Conservation (phyloP, 2,113 vertebrate species). For the Diphyllodes magnificus region DNA sequence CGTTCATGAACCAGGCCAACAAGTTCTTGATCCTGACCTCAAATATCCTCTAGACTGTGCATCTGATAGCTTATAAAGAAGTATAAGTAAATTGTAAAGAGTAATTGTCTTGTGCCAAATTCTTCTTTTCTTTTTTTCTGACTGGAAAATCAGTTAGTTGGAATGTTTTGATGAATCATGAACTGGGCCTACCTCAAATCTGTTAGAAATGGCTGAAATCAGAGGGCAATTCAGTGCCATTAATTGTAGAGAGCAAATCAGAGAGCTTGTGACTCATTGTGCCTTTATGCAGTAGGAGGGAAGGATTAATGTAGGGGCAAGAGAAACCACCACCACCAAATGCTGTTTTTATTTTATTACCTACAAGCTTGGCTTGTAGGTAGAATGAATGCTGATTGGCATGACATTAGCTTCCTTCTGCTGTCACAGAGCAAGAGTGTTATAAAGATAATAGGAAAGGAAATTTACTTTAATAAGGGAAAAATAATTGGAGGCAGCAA, state of each 20-base stretch:
- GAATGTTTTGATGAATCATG: not conserved
- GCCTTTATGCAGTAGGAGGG: not conserved
- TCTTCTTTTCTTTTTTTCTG: not conserved
- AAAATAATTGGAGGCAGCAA: not conserved
- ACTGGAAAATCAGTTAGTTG: not conserved
- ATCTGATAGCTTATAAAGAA: not conserved
- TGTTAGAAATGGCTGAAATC: not conserved
- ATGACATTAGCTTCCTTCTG: not conserved
- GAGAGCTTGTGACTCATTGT: not conserved
- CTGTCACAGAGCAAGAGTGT: not conserved
- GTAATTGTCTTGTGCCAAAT: not conserved
- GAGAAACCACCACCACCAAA: not conserved
- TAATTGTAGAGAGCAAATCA: not conserved
- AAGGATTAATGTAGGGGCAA: not conserved
- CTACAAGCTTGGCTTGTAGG: not conserved
- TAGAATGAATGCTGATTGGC: not conserved
- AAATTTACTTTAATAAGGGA: not conserved
- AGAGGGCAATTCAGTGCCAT: not conserved
- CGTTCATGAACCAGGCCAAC: not conserved
- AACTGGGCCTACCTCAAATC: not conserved
- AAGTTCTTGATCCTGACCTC: not conserved
- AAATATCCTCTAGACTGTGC: not conserved
- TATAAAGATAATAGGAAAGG: not conserved
- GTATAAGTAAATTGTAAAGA: not conserved
- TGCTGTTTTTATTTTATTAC: not conserved